Evolutionary conservation across 1,140 invertebrate species (phyloP), one percentile per base, ranked within the genome.

Genomic region (Nymphalis io): DNA sequence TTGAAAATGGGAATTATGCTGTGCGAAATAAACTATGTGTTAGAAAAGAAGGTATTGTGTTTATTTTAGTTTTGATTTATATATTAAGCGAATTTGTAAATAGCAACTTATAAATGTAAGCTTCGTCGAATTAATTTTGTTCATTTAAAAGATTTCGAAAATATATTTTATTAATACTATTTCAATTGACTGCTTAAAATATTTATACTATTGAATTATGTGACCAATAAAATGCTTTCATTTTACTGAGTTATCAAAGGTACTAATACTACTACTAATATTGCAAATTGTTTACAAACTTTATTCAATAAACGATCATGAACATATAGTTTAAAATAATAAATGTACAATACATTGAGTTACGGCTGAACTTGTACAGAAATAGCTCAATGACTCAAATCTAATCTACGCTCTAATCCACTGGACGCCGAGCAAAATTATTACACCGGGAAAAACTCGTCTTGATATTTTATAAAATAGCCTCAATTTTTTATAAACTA

Each of bases 401-500:
- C 46, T 62, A 51, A 62, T 62, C 46, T 62, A 62, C 60, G 60
- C 46, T 62, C 46, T 62, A 62, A 62, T 62, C 60, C 44, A 51
- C 46, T 62, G 60, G 12, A 33, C 23, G 33, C 38, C 38, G 58
- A 60, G 20, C 15, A 15, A 63, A 63, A 53, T 63, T 38, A 39
- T 61, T 61, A 61, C 60, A 55, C 15, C 18, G 18, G 27, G 18
- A 53, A 20, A 53, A 38, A 51, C 18, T 51, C 53, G 46, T 27
- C 55, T 16, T 38, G 15, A 10, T 53, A 21, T 53, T 21, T 21
- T 53, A n/a, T 53, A 53, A 21, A 53, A 53, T 1, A 21, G 18
- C 18, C 15, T 11, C 18, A 0, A 20, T 20, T 51, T 51, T 18
- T 51, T 18, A 51, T 51, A 8, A 21, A 10, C 1, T 51, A 20